Conservation (phyloP, 2,797 vertebrate genomes). For the Gallinago solitaria region DNA sequence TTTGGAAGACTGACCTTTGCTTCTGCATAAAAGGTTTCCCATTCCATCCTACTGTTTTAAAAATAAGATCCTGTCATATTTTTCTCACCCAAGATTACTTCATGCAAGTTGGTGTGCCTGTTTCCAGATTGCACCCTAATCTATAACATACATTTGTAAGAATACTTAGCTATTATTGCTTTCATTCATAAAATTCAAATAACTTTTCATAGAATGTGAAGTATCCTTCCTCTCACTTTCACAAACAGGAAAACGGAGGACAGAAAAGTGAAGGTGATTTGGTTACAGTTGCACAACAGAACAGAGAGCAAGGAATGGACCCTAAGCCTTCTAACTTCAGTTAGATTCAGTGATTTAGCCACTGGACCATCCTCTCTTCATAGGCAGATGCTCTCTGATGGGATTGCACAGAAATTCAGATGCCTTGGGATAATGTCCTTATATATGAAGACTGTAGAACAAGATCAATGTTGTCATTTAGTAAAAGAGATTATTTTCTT, state of each 20-base stretch:
- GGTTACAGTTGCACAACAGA: not conserved
- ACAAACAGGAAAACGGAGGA: not conserved
- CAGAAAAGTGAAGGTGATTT: not conserved
- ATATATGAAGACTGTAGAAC: not conserved
- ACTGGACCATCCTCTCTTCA: not conserved
- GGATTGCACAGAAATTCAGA: not conserved
- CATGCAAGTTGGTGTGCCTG: not conserved
- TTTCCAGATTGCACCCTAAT: not conserved
- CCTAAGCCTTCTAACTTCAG: not conserved
- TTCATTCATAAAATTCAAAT: not conserved
- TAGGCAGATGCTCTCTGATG: not conserved
- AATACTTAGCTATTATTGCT: not conserved
- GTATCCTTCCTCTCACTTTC: not conserved
- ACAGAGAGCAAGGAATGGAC: not conserved
- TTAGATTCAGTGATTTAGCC: not conserved
- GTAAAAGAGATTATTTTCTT: slow-evolving; percentile 50
- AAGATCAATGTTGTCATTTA: slow-evolving; percentile 56
- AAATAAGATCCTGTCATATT: not conserved
- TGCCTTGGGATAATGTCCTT: not conserved
- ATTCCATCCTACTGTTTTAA: not conserved
- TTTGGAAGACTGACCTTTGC: not conserved
- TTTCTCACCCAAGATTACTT: not conserved
- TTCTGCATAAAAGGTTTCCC: not conserved
- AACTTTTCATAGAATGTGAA: not conserved
- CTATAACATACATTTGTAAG: not conserved